phyloP scores from a whole-genome alignment of 2,113 vertebrate species.

The Rhabdomys dilectus region DNA sequence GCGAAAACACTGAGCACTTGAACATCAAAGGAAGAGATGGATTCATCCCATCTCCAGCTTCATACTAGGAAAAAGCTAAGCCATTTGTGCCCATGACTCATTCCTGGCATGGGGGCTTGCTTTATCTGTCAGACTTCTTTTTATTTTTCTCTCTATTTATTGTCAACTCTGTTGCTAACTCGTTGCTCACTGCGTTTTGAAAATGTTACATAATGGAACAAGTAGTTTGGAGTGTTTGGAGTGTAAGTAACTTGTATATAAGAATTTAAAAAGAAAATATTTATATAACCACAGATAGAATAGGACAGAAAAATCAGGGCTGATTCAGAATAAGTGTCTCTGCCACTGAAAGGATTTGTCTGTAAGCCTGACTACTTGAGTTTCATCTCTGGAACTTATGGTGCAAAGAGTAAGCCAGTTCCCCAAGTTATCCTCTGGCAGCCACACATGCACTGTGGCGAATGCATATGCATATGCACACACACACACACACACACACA shows the following conservation, averaged over 20 bases:
- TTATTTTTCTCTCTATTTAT: slow-evolving; percentile 15
- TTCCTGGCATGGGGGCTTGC: background rate
- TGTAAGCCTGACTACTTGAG: background rate
- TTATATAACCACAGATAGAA: background rate
- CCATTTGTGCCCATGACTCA: background rate
- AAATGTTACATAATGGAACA: slow-evolving; percentile 27
- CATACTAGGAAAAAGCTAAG: slow-evolving; percentile 1
- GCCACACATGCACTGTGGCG: background rate
- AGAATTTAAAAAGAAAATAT: slow-evolving; percentile 14
- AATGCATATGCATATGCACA: background rate
- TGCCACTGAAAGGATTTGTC: background rate
- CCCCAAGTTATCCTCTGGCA: background rate
- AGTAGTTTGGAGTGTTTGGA: background rate
- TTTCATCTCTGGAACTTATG: background rate
- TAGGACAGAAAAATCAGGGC: background rate
- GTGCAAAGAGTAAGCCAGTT: background rate
- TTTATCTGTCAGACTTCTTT: slow-evolving; percentile 5
- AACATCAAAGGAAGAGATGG: background rate
- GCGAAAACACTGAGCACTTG: background rate
- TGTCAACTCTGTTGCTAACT: background rate
- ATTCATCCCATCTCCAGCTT: background rate
- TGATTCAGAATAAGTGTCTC: background rate
- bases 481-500: background rate
- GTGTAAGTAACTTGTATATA: background rate
- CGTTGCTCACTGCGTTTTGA: background rate